Conservation (phyloP, 2,113 vertebrate species). For the Pomatorhinus ruficollis region DNA sequence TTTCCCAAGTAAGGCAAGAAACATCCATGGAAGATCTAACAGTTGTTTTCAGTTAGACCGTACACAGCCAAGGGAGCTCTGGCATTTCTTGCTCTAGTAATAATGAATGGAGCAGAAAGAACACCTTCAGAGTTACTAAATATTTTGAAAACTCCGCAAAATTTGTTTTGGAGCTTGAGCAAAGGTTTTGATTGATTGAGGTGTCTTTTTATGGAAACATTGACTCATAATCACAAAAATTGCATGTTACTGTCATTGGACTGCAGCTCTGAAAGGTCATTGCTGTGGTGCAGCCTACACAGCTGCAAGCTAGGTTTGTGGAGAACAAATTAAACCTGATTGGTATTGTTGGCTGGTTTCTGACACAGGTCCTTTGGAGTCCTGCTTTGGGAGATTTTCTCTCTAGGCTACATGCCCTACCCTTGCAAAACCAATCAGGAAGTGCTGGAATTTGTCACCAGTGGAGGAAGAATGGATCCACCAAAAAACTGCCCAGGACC, state of each 20-base stretch:
- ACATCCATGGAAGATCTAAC: background rate
- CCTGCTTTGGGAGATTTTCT: conserved; percentile 93
- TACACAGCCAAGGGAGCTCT: background rate
- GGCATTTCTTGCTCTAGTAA: background rate
- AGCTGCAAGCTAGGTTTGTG: background rate
- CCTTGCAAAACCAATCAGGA: conserved; percentile 92
- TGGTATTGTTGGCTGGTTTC: background rate
- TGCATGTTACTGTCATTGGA: background rate
- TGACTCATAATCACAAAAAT: background rate
- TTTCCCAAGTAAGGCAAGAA: background rate
- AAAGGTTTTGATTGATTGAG: background rate
- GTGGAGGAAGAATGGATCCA: conserved; percentile 89
- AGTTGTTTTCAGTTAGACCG: background rate
- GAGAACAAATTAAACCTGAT: background rate
- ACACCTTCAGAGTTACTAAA: background rate
- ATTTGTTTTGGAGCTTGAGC: background rate
- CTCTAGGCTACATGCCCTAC: conserved; percentile 92
- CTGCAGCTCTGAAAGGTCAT: background rate
- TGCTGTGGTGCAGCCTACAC: background rate
- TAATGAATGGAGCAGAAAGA: background rate
- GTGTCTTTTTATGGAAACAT: background rate
- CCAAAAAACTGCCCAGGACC: conserved; percentile 89
- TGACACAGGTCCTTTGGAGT: conserved; percentile 91
- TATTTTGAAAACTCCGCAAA: background rate
- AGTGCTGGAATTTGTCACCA: conserved; percentile 88